These are phyloP conservation scores for Entelurus aequoreus DNA, from an alignment of 2,113 vertebrate genomes.

Conservation along the genomic window DNA sequence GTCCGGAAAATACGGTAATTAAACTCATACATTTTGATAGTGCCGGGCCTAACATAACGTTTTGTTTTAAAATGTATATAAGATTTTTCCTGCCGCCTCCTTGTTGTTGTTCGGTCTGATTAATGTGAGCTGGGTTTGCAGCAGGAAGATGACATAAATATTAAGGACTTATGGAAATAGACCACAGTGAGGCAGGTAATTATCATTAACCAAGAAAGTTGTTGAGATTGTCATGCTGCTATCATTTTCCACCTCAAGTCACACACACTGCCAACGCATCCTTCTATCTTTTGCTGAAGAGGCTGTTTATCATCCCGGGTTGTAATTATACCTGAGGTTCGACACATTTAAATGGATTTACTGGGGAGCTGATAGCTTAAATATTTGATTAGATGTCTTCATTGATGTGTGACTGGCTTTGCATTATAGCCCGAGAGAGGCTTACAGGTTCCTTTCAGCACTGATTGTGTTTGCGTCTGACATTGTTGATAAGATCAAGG, in stretches of 20 bases:
- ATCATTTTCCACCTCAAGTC: slow-evolving; percentile 38
- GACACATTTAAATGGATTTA: slow-evolving; percentile 44
- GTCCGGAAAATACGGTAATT: no score
- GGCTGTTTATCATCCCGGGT: slow-evolving; percentile 51
- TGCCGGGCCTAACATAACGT: background rate
- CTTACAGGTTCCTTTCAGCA: slow-evolving; percentile 19
- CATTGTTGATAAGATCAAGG: slow-evolving; percentile 31
- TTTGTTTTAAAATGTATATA: background rate
- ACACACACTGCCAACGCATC: slow-evolving; percentile 31
- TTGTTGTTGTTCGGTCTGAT: slow-evolving; percentile 18
- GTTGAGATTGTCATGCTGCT: slow-evolving; percentile 52
- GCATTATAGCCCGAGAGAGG: slow-evolving; percentile 27
- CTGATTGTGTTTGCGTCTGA: slow-evolving; percentile 36
- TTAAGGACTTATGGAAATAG: slow-evolving; percentile 29
- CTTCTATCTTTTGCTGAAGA: slow-evolving; percentile 43
- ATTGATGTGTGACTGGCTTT: slow-evolving; percentile 50
- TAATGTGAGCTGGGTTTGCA: slow-evolving; percentile 15
- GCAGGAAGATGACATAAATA: slow-evolving; percentile 12
- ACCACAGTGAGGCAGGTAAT: slow-evolving; percentile 37
- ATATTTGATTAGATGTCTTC: slow-evolving; percentile 60
- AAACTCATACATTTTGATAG: no score
- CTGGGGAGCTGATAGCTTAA: slow-evolving; percentile 47
- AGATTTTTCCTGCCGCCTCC: background rate
- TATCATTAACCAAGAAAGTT: slow-evolving; percentile 45
- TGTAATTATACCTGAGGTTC: slow-evolving; percentile 51